phyloP scores from a whole-genome alignment of 2,888 invertebrate genomes.

The Trilocha varians region DNA sequence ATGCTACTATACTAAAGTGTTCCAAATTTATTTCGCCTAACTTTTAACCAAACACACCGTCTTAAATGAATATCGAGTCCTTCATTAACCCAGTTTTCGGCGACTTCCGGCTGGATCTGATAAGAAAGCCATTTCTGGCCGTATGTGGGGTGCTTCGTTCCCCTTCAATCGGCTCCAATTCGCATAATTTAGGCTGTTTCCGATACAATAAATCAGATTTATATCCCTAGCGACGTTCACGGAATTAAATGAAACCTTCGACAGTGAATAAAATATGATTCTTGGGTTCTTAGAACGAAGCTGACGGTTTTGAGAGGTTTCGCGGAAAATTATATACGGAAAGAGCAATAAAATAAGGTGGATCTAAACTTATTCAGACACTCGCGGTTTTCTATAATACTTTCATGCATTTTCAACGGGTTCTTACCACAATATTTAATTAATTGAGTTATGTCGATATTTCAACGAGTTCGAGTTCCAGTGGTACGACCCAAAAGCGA shows the following conservation, averaged over 20 bases:
- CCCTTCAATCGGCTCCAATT: slow-evolving; percentile 9
- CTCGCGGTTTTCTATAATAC: too few relatives aligned
- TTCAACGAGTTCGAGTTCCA: too few relatives aligned
- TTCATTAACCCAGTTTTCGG: slow-evolving; percentile 61
- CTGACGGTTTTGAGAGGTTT: background rate
- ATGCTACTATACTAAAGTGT: too few relatives aligned
- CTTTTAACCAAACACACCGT: background rate
- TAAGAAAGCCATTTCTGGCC: slow-evolving; percentile 43
- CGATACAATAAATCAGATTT: slow-evolving; percentile 5
- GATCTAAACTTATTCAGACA: too few relatives aligned
- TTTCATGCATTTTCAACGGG: too few relatives aligned
- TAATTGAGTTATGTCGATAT: too few relatives aligned
- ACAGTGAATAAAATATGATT: background rate
- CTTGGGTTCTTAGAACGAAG: background rate
- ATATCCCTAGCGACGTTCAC: background rate
- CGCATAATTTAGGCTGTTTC: slow-evolving; percentile 7
- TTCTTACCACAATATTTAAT: too few relatives aligned
- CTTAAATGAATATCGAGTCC: slow-evolving; percentile 31
- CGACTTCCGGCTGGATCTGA: slow-evolving; percentile 52
- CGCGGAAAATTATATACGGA: too few relatives aligned
- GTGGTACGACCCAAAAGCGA: too few relatives aligned
- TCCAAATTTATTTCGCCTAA: too few relatives aligned
- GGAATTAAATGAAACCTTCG: background rate
- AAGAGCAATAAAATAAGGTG: too few relatives aligned
- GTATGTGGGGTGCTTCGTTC: slow-evolving; percentile 1